A percentile compares a stretch with the other conserved stretches of the same genome.
phyloP scores from a whole-genome alignment of 2,888 invertebrate species.

The Coecobrya sp. region DNA sequence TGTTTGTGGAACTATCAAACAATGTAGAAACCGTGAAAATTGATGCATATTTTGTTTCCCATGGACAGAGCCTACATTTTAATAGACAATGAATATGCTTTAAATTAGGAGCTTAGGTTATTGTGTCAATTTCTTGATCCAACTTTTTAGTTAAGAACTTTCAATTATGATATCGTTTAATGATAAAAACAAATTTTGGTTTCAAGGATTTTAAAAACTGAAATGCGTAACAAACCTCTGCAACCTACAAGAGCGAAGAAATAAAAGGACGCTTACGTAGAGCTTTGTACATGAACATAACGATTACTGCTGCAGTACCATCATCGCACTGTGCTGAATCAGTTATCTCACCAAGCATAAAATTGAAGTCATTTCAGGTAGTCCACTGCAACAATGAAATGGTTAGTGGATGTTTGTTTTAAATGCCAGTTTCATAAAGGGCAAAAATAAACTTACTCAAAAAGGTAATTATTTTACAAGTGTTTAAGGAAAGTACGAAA shows the following conservation, averaged over 20 bases:
- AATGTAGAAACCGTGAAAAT: too few relatives aligned
- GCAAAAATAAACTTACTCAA: background rate
- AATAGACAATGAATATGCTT: too few relatives aligned
- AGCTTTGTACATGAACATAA: background rate
- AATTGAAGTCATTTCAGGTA: constrained; percentile 60
- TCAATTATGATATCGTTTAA: too few relatives aligned
- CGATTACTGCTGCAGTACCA: background rate
- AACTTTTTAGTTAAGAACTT: too few relatives aligned
- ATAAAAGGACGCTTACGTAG: too few relatives aligned
- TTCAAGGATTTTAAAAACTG: background rate
- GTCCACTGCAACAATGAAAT: constrained; percentile 25
- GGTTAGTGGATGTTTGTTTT: background rate
- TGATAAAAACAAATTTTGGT: background rate
- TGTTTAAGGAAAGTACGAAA: background rate
- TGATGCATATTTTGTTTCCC: too few relatives aligned
- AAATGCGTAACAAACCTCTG: too few relatives aligned
- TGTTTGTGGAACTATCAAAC: too few relatives aligned
- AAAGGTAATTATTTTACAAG: background rate
- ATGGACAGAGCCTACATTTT: too few relatives aligned
- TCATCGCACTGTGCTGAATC: constrained; percentile 40
- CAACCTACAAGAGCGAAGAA: too few relatives aligned
- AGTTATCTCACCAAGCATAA: constrained; percentile 67
- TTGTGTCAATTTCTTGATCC: too few relatives aligned
- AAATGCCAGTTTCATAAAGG: background rate
- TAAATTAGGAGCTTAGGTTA: too few relatives aligned